Evolutionary conservation across 2,797 vertebrate genomes (phyloP).

Genomic region (Chiloscyllium punctatum): DNA sequence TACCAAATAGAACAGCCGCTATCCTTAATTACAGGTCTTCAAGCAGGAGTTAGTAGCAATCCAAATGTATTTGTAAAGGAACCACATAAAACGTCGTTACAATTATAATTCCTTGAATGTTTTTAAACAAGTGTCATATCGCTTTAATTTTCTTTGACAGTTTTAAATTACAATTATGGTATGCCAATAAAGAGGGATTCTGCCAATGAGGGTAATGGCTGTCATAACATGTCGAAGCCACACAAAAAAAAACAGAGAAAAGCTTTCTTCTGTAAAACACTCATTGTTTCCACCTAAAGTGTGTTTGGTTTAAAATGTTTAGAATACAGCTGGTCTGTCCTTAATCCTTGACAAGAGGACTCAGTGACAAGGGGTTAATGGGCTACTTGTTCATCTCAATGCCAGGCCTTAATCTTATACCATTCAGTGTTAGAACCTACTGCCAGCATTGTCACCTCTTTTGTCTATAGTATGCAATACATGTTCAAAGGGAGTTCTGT

Average conservation of each 20-base stretch:
- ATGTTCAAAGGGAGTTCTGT: conserved; percentile 25
- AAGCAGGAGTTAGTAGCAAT: conserved; percentile 1
- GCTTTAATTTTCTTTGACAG: conserved; percentile 33
- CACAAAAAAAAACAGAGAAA: neutral
- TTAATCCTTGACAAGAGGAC: conserved; percentile 19
- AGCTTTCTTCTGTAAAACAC: neutral
- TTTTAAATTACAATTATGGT: conserved; percentile 30
- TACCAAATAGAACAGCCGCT: conserved; percentile 16
- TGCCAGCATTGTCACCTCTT: conserved; percentile 29
- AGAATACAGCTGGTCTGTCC: conserved; percentile 1
- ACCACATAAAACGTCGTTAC: neutral
- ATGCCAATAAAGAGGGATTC: conserved; percentile 21
- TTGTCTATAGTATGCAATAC: conserved; percentile 8
- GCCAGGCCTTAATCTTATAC: conserved; percentile 2
- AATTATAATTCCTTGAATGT: conserved; percentile 23
- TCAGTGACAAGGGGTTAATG: conserved; percentile 31
- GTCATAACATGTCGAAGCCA: conserved; percentile 25
- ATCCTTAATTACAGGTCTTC: conserved; percentile 33
- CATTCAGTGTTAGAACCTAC: conserved; percentile 18
- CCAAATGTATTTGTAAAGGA: conserved; percentile 12
- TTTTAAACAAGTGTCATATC: conserved; percentile 35
- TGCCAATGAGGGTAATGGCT: conserved; percentile 7
- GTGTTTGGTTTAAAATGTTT: conserved; percentile 5
- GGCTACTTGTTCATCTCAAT: conserved; percentile 6
- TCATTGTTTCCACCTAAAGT: neutral